Evolutionary conservation across 2,888 invertebrate genomes (phyloP).

Genomic region (Tupiocoris notatus): DNA sequence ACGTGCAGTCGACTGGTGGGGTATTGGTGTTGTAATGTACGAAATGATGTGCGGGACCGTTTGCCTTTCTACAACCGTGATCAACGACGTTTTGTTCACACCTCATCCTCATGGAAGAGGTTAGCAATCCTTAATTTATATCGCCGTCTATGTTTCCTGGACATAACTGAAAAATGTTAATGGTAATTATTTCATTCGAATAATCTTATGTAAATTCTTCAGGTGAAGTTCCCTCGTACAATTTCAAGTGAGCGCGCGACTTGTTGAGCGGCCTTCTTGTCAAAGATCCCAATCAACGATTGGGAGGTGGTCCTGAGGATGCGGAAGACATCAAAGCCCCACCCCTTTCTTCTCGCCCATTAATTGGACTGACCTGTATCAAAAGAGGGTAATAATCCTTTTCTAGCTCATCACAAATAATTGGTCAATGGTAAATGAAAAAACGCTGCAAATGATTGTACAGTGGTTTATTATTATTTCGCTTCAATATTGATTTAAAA

Average conservation of each 20-base stretch:
- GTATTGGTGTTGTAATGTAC: constrained; percentile 97
- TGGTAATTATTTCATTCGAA: too few species aligned
- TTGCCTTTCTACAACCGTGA: constrained; percentile 98
- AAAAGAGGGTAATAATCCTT: constrained; percentile 86
- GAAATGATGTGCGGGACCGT: constrained; percentile 99
- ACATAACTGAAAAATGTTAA: too few species aligned
- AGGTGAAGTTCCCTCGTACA: constrained; percentile 83
- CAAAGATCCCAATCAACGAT: constrained; percentile 84
- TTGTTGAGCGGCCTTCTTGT: constrained; percentile 84
- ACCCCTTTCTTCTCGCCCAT: constrained; percentile 91
- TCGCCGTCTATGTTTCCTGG: too few species aligned
- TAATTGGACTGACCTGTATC: constrained; percentile 91
- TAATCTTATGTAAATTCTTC: too few species aligned
- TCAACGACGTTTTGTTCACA: constrained; percentile 94
- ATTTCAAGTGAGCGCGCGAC: constrained; percentile 81
- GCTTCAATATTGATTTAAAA: too few species aligned
- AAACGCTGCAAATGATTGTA: too few species aligned
- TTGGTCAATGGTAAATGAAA: too few species aligned
- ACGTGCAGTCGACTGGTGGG: constrained; percentile 97
- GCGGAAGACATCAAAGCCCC: constrained; percentile 92
- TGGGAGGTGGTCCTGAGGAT: constrained; percentile 94
- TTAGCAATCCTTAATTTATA: constrained; percentile 51
- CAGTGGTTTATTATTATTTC: too few species aligned
- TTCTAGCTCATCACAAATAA: too few species aligned
- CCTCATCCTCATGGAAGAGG: constrained; percentile 91